These are phyloP conservation scores for Turdus rufiventris DNA, from an alignment of 2,113 vertebrate genomes.

Conservation along the genomic window DNA sequence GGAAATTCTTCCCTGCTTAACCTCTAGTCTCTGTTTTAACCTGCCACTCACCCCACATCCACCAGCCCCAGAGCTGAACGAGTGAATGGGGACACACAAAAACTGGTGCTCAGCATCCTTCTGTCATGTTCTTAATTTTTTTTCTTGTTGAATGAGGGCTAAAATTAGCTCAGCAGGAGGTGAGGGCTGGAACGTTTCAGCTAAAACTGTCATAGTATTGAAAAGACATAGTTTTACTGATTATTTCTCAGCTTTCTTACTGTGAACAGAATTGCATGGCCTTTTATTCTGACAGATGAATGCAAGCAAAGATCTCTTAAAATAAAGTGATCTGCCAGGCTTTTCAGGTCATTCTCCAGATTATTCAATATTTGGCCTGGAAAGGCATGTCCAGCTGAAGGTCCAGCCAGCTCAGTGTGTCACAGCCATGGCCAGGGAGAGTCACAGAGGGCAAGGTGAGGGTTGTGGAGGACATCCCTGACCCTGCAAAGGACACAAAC, in stretches of 20 bases:
- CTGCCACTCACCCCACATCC: neutral
- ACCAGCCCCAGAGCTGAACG: neutral
- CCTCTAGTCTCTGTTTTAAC: neutral
- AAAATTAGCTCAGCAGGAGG: constrained; percentile 23
- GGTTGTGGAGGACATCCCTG: neutral
- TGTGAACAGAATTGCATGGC: neutral
- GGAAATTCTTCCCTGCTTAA: neutral
- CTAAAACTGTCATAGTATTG: neutral
- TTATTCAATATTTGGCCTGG: neutral
- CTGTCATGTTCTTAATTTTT: neutral
- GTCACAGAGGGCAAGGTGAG: rapidly evolving
- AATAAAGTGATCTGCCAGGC: neutral
- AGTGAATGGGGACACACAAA: neutral
- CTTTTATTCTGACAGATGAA: neutral
- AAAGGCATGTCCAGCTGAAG: neutral
- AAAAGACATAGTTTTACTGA: neutral
- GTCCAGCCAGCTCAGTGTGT: neutral
- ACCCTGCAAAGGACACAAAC: neutral
- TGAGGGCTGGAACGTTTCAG: neutral
- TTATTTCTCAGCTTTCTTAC: neutral
- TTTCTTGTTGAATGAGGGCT: neutral
- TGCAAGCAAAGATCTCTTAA: neutral
- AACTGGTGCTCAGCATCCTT: neutral
- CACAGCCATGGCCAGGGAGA: neutral
- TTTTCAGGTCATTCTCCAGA: neutral